A percentile compares a stretch with the other conserved stretches of the same genome.
Conservation (phyloP, 2,888 invertebrate genomes). For the Netelia fuscicornis region DNA sequence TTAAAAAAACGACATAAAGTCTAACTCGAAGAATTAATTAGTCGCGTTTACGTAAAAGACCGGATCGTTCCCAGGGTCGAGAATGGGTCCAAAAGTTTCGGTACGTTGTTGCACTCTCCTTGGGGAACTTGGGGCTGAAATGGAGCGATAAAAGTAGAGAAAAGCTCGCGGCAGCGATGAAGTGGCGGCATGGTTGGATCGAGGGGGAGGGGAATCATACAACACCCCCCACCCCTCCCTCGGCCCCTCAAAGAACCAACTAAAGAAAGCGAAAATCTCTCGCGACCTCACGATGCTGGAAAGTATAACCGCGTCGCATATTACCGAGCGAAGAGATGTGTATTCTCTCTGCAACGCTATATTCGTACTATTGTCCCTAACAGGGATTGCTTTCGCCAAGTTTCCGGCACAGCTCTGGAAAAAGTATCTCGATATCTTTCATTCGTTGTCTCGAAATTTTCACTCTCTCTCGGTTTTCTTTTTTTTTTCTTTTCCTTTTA, state of each 20-base stretch:
- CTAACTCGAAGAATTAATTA: too few relatives aligned
- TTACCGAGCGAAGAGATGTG: slow-evolving; percentile 1
- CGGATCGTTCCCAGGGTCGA: not conserved
- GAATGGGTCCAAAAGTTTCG: slow-evolving; percentile 15
- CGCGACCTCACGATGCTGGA: slow-evolving; percentile 43
- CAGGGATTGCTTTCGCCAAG: slow-evolving; percentile 62
- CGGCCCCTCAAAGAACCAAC: slow-evolving; percentile 3
- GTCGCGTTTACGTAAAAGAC: slow-evolving; percentile 12
- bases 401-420: slow-evolving; percentile 49
- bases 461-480: not conserved
- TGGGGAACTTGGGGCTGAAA: slow-evolving; percentile 39
- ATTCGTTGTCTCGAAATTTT: slow-evolving; percentile 14
- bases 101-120: slow-evolving; percentile 13
- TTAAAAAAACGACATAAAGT: too few relatives aligned
- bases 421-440: slow-evolving; percentile 36
- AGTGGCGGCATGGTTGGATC: not conserved
- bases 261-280: slow-evolving; percentile 54
- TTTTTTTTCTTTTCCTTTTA: not conserved
- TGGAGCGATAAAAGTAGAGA: slow-evolving; percentile 40
- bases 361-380: slow-evolving; percentile 59
- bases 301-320: slow-evolving; percentile 22
- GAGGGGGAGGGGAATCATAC: slow-evolving; percentile 4
- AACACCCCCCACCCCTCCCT: not conserved
- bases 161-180: slow-evolving; percentile 24
- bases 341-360: slow-evolving; percentile 23